phyloP scores from a whole-genome alignment of 2,113 vertebrate species.

The Agelaius tricolor region DNA sequence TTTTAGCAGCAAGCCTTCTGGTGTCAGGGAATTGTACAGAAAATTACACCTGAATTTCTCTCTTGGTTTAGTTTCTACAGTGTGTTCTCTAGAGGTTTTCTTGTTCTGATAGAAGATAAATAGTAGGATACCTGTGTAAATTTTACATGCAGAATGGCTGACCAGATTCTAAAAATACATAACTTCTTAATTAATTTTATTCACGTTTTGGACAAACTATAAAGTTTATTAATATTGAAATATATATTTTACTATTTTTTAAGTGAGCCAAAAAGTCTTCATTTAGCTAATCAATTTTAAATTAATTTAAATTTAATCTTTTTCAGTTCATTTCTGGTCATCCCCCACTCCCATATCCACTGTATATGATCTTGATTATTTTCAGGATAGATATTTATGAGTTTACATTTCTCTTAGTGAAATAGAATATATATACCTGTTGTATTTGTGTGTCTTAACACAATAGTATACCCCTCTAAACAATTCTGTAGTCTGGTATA shows the following conservation, averaged over 20 bases:
- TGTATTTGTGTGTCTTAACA: neutral
- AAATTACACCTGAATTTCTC: neutral
- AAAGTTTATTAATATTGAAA: neutral
- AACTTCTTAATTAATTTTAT: neutral
- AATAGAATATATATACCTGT: neutral
- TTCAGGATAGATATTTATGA: neutral
- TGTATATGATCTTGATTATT: neutral
- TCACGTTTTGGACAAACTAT: neutral
- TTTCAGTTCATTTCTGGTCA: neutral
- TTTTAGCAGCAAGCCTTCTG: neutral
- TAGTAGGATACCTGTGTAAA: neutral
- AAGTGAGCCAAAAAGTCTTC: neutral
- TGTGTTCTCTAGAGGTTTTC: neutral
- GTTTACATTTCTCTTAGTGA: neutral
- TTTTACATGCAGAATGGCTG: neutral
- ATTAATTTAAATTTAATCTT: neutral
- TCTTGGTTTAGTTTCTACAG: neutral
- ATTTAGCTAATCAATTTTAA: neutral
- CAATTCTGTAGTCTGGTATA: neutral
- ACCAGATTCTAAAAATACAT: neutral
- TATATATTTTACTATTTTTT: neutral
- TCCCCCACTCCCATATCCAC: fast-evolving
- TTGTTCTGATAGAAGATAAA: neutral
- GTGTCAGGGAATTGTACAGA: neutral
- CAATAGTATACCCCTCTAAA: neutral